Evolutionary conservation across 2,888 invertebrate species (phyloP).

Genomic region (Drosophila anomalata): DNA sequence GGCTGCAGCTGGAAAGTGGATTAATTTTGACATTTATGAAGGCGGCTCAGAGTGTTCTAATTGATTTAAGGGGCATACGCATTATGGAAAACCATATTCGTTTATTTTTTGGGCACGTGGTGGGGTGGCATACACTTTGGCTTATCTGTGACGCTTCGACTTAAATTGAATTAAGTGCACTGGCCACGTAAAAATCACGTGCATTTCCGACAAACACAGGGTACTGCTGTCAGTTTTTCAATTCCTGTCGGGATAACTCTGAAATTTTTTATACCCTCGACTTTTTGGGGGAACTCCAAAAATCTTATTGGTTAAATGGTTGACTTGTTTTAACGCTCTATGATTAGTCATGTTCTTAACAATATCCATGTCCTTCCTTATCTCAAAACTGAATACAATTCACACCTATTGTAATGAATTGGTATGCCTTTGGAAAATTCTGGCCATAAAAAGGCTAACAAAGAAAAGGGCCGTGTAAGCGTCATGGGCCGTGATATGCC

Average conservation of each 20-base stretch:
- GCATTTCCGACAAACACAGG: slow-evolving; percentile 24
- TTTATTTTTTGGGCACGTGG: slow-evolving; percentile 14
- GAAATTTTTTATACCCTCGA: not conserved
- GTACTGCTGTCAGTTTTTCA: not conserved
- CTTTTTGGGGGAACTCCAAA: too few species aligned
- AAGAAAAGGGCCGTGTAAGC: slow-evolving; percentile 25
- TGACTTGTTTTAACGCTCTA: too few species aligned
- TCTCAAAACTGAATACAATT: not conserved
- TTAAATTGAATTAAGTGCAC: slow-evolving; percentile 65
- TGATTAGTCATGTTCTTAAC: not conserved
- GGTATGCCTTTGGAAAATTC: not conserved
- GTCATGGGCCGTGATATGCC: slow-evolving; percentile 31
- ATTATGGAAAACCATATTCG: slow-evolving; percentile 34
- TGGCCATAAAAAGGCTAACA: slow-evolving; percentile 5
- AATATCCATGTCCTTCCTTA: not conserved
- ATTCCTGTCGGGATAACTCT: not conserved
- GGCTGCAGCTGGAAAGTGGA: slow-evolving; percentile 66
- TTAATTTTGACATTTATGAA: slow-evolving; percentile 78
- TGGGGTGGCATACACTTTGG: slow-evolving; percentile 20
- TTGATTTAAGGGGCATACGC: slow-evolving; percentile 57
- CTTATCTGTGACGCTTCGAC: slow-evolving; percentile 48
- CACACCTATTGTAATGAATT: not conserved
- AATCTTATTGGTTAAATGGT: too few species aligned
- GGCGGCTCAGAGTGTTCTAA: slow-evolving; percentile 70
- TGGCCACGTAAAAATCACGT: slow-evolving; percentile 68